A percentile compares a stretch with the other conserved stretches of the same genome.
These are phyloP conservation scores for Tenodera sinensis DNA, from an alignment of 2,888 invertebrate species.

Conservation along the genomic window DNA sequence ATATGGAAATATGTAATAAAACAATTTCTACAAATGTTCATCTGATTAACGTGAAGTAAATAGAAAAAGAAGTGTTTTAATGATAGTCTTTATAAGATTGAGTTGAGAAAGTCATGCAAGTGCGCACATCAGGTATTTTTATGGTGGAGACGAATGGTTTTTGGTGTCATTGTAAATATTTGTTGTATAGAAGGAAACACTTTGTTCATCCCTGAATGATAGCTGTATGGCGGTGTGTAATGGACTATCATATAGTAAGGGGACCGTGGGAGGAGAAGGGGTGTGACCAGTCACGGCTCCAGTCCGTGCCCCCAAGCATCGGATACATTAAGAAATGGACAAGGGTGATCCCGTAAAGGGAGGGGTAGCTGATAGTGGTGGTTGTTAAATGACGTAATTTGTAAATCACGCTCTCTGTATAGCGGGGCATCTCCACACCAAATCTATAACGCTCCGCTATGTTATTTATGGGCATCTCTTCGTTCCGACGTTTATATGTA, in stretches of 20 bases:
- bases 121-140: too few relatives aligned
- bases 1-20: too few relatives aligned
- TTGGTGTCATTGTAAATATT: too few relatives aligned
- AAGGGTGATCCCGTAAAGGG: not conserved
- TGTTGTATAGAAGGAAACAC: not conserved
- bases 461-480: not conserved
- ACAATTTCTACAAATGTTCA: too few relatives aligned
- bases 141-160: too few relatives aligned
- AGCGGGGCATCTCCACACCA: not conserved
- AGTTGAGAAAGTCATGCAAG: too few relatives aligned
- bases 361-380: not conserved
- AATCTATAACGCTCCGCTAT: not conserved
- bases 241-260: slow-evolving; percentile 8
- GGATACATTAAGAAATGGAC: slow-evolving; percentile 12
- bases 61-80: too few relatives aligned
- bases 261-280: slow-evolving; percentile 7
- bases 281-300: slow-evolving; percentile 11
- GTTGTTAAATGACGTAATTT: slow-evolving; percentile 25
- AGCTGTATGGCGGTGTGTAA: not conserved
- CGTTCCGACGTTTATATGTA: not conserved
- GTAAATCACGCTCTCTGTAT: slow-evolving; percentile 16
- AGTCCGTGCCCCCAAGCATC: not conserved
- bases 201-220: slow-evolving; percentile 3
- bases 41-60: too few relatives aligned
- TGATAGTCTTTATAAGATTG: too few relatives aligned